phyloP scores from a whole-genome alignment of 2,888 invertebrate species.

The Saturnia pavonia region DNA sequence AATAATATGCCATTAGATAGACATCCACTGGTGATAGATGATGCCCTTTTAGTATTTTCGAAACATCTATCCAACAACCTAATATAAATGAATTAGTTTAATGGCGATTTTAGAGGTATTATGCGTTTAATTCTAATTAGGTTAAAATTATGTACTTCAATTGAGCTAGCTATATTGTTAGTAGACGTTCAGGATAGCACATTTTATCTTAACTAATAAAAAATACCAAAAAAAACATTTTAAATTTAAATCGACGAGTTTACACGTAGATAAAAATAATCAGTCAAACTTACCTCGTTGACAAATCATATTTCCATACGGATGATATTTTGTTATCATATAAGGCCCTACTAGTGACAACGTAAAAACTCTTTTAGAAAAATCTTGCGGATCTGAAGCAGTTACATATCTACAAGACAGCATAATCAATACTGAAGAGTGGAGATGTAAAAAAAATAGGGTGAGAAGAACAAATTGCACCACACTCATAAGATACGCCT shows the following conservation, averaged over 20 bases:
- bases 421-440: slow-evolving; percentile 66
- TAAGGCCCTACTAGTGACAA: slow-evolving; percentile 47
- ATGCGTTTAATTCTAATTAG: background rate
- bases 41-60: slow-evolving; percentile 47
- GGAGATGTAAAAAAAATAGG: slow-evolving; percentile 71
- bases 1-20: slow-evolving; percentile 72
- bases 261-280: background rate
- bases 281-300: slow-evolving; percentile 45
- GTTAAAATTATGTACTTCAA: background rate
- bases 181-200: too few relatives aligned
- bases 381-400: slow-evolving; percentile 51
- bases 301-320: slow-evolving; percentile 69
- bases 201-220: too few relatives aligned
- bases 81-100: slow-evolving; percentile 18
- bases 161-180: background rate
- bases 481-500: slow-evolving; percentile 78
- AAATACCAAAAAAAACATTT: too few relatives aligned
- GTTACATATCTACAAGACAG: slow-evolving; percentile 67
- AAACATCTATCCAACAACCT: slow-evolving; percentile 72
- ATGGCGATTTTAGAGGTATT: background rate
- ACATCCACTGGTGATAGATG: slow-evolving; percentile 59
- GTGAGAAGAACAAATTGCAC: slow-evolving; percentile 73
- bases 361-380: slow-evolving; percentile 39
- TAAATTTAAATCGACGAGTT: too few relatives aligned
- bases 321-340: slow-evolving; percentile 51